These are phyloP conservation scores for Acropora tenuis DNA, from an alignment of 64 coral and sea anemone genomes.

Conservation along the genomic window DNA sequence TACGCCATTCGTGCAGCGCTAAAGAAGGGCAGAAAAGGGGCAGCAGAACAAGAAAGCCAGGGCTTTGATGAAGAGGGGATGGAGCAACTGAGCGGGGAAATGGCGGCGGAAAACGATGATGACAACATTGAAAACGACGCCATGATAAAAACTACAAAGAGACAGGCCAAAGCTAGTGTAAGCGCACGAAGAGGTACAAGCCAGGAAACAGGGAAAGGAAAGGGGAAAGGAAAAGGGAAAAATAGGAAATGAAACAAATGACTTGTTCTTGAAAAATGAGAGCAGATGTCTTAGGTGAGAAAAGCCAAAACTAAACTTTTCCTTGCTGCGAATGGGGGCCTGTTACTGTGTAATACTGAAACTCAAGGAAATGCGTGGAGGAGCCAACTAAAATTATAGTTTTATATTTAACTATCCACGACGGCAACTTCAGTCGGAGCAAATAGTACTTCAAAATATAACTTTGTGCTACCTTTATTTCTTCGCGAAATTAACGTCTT, in stretches of 20 bases:
- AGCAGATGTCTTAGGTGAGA: not conserved
- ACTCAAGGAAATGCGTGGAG: too few species aligned
- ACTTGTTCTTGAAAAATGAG: not conserved
- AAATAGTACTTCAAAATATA: too few species aligned
- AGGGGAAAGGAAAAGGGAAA: slow-evolving; percentile 72
- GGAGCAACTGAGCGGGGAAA: not conserved
- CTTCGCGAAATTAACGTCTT: too few species aligned
- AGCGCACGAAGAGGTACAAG: slow-evolving; percentile 41
- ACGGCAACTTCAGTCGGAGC: too few species aligned
- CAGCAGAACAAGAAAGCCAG: slow-evolving; percentile 13
- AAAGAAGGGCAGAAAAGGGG: slow-evolving; percentile 68
- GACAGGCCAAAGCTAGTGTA: slow-evolving; percentile 28
- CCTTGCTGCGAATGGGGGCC: not conserved
- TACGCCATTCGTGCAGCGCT: slow-evolving; percentile 64
- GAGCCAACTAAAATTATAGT: too few species aligned
- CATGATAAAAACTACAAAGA: slow-evolving; percentile 82
- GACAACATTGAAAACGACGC: slow-evolving; percentile 69
- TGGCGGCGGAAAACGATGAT: not conserved
- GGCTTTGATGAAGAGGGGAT: slow-evolving; percentile 34
- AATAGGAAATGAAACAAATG: slow-evolving; percentile 3
- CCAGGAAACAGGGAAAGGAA: slow-evolving; percentile 67
- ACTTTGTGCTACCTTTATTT: too few species aligned
- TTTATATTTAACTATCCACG: too few species aligned
- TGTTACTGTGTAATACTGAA: too few species aligned
- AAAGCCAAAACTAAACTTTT: not conserved